Base-by-base conservation (phyloP, 2,113 vertebrate species). In the Ploceus nigricollis region DNA sequence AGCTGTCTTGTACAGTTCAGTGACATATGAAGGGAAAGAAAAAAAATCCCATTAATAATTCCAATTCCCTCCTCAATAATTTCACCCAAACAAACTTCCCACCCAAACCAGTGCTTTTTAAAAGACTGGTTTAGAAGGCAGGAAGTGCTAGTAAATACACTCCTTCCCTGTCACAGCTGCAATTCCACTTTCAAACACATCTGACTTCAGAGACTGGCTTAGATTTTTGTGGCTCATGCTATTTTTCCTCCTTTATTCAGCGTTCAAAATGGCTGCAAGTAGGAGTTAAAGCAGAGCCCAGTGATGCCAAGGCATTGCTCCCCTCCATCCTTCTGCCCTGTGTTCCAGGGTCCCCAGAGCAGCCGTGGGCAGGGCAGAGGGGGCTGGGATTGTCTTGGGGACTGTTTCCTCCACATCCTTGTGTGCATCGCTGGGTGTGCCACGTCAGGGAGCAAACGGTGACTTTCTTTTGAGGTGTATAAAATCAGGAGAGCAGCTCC, bases 331-430 rank as follows among this genome's bases (percentile, higher is more conserved):
- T 50, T 48, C 60, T 48, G 50, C 33, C 39, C 50, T 40, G 27
- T 0, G 0, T 23, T 16, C 20, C 2, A 30, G n/a, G 39, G 7
- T 1, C 28, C 20, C 47, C 0, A 1, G 72, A 80, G 25, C 63
- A 80, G 75, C 1, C 1, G 9, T 2, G 37, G 68, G 14, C 50
- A 69, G 85, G 73, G 47, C 22, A 13, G 73, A 48, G 56, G 8
- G 3, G 2, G 31, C 63, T 9, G 47, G 70, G 39, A 5, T 21
- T 35, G 72, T 24, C 37, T 1, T 44, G 9, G 77, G 64, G 61
- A 3, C 44, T 0, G 0, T 69, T 76, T 44, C 12, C 48, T 27
- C 65, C 48, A 13, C 8, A 4, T 5, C 27, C 48, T 28, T 1
- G 24, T 16, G 58, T 23, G 57, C 76, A 30, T 35, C 14, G 2